These are phyloP conservation scores for Acanthurus lineatus DNA, from an alignment of 2,797 vertebrate genomes.

Conservation along the genomic window DNA sequence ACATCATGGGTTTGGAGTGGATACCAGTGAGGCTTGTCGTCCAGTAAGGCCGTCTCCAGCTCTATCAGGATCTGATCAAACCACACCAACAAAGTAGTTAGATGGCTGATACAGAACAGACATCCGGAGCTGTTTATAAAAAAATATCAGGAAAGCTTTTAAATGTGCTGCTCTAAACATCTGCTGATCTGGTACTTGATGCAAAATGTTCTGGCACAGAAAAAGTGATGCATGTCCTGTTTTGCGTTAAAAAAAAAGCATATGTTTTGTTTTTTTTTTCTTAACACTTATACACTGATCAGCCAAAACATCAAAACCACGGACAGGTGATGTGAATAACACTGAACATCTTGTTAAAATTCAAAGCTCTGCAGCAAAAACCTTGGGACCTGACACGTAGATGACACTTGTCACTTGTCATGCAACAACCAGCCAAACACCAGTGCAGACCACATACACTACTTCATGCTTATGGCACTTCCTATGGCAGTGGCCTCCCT, in stretches of 20 bases:
- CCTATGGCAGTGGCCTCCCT: too few species aligned
- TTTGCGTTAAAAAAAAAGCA: neutral
- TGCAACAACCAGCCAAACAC: too few species aligned
- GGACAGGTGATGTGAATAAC: too few species aligned
- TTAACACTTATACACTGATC: too few species aligned
- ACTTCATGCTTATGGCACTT: too few species aligned
- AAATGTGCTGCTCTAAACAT: neutral
- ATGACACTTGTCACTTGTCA: too few species aligned
- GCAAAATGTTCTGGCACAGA: neutral
- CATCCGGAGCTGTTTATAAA: neutral
- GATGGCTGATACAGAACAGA: neutral
- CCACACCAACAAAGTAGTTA: slow-evolving; percentile 3
- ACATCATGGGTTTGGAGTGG: slow-evolving; percentile 97
- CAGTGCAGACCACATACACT: too few species aligned
- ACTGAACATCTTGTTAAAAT: too few species aligned
- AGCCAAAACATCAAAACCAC: too few species aligned
- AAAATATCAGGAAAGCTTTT: neutral
- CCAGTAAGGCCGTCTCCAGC: slow-evolving; percentile 97
- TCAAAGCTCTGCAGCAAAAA: too few species aligned
- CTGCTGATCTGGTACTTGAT: neutral
- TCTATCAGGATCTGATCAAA: slow-evolving; percentile 94
- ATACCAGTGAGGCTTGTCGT: slow-evolving; percentile 99
- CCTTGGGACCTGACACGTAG: too few species aligned
- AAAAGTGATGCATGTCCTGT: neutral
- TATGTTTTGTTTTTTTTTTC: too few species aligned